Evolutionary conservation across 2,113 vertebrate species (phyloP).

Genomic region (Bufo bufo): DNA sequence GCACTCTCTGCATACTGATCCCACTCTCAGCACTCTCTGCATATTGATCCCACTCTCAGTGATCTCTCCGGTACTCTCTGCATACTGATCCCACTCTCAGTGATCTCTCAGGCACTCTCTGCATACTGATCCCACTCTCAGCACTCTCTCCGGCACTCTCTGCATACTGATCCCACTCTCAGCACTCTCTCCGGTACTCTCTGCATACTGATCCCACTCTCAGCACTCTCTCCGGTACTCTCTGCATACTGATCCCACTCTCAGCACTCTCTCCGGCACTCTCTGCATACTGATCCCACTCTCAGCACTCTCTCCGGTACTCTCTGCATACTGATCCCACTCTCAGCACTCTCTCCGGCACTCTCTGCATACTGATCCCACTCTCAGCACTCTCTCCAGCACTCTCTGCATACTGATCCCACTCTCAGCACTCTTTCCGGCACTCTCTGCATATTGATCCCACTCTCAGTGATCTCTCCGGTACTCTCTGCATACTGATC

Average conservation of each 20-base stretch:
- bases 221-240: neutral
- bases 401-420: too few relatives aligned
- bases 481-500: too few relatives aligned
- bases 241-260: slow-evolving; percentile 47
- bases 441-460: slow-evolving; percentile 51
- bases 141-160: neutral
- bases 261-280: neutral
- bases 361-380: slow-evolving; percentile 47
- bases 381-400: neutral
- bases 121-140: slow-evolving; percentile 47
- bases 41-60: slow-evolving; percentile 44
- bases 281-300: slow-evolving; percentile 45
- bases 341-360: neutral
- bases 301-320: neutral
- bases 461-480: neutral
- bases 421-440: neutral
- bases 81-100: slow-evolving; percentile 44
- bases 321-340: slow-evolving; percentile 46
- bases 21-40: slow-evolving; percentile 15
- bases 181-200: neutral
- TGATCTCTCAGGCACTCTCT: neutral
- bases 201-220: slow-evolving; percentile 46
- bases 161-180: slow-evolving; percentile 47
- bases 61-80: neutral
- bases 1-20: slow-evolving; percentile 47